Percentiles rank a stretch among this genome's conserved stretches.
phyloP scores from a whole-genome alignment of 2,888 invertebrate genomes.

The Agrochola macilenta region DNA sequence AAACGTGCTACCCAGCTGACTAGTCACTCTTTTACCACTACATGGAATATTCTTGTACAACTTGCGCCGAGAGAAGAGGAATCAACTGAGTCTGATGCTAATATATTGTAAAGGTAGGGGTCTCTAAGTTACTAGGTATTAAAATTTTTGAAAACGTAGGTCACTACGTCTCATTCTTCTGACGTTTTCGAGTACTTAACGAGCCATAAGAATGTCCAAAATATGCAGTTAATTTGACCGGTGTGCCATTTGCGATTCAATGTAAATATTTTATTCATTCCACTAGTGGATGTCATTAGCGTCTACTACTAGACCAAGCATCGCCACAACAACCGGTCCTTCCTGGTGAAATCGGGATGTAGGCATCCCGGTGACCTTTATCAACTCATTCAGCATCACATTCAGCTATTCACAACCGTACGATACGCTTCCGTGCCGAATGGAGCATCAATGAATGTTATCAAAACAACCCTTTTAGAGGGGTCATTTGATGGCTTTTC shows the following conservation, averaged over 20 bases:
- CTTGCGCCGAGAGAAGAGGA: too few species aligned
- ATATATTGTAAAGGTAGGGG: too few species aligned
- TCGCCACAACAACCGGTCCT: not conserved
- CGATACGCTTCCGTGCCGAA: not conserved
- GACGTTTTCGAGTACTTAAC: not conserved
- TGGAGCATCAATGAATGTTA: not conserved
- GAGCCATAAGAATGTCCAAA: not conserved
- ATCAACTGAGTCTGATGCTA: too few species aligned
- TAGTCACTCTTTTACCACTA: too few species aligned
- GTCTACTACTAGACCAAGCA: not conserved
- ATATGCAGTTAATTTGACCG: not conserved
- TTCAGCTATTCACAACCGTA: not conserved
- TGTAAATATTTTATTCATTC: not conserved
- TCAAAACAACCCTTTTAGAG: not conserved
- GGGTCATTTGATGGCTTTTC: not conserved
- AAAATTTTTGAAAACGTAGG: too few species aligned
- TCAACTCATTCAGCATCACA: not conserved
- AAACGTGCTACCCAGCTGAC: too few species aligned
- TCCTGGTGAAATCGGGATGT: not conserved
- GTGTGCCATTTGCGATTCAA: not conserved
- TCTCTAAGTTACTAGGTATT: too few species aligned
- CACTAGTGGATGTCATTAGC: not conserved
- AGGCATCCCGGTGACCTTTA: not conserved
- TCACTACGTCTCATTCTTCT: too few species aligned
- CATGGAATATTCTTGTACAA: too few species aligned